A percentile compares a stretch with the other conserved stretches of the same genome.
These are phyloP conservation scores for Microplitis deprimator DNA, from an alignment of 2,888 invertebrate genomes.

Conservation along the genomic window DNA sequence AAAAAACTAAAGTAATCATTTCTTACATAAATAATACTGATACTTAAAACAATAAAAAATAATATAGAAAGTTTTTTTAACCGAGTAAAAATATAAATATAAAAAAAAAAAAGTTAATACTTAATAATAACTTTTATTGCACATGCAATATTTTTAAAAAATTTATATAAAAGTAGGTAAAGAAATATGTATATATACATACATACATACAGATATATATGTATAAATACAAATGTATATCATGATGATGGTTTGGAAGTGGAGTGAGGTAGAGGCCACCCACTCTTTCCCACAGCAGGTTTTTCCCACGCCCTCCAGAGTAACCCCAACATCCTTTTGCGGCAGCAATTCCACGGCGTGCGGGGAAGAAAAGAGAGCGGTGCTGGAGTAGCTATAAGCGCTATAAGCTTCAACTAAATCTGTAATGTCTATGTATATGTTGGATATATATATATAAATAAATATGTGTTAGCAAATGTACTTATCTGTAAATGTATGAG, in stretches of 20 bases:
- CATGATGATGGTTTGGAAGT: constrained; percentile 39
- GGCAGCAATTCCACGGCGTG: constrained; percentile 67
- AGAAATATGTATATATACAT: neutral
- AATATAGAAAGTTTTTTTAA: neutral
- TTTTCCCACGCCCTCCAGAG: constrained; percentile 85
- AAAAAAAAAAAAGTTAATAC: neutral
- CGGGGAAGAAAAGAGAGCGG: constrained; percentile 49
- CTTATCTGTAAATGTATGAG: constrained; percentile 8
- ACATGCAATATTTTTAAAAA: neutral
- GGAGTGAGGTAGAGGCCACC: constrained; percentile 78
- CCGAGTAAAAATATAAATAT: neutral
- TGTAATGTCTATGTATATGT: neutral
- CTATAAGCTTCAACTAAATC: neutral
- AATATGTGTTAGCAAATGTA: constrained; percentile 22
- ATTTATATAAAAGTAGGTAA: constrained; percentile 4
- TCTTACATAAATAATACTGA: neutral
- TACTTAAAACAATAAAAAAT: neutral
- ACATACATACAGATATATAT: neutral
- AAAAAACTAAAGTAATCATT: neutral
- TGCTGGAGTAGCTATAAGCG: neutral
- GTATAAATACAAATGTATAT: constrained; percentile 18
- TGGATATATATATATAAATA: constrained; percentile 5
- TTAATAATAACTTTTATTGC: neutral
- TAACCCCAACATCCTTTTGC: constrained; percentile 83
- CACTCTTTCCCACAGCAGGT: constrained; percentile 87